Evolutionary conservation across 2,888 invertebrate species (phyloP).

Genomic region (Masnerella sp.): DNA sequence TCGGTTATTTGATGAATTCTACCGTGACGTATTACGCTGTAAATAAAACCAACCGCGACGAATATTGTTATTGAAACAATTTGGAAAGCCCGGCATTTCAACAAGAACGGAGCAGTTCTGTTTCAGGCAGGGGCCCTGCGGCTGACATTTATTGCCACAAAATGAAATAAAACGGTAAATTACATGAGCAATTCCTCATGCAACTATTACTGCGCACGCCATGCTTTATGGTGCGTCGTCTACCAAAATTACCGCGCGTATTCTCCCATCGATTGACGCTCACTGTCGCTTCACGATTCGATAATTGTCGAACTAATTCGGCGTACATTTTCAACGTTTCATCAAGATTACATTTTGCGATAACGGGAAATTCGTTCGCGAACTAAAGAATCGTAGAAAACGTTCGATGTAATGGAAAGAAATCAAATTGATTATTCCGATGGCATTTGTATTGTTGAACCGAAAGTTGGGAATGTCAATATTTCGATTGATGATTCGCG

Average conservation of each 20-base stretch:
- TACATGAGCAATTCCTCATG: slow-evolving; percentile 50
- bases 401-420: no score
- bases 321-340: no score
- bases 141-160: slow-evolving; percentile 53
- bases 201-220: slow-evolving; percentile 30
- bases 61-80: slow-evolving; percentile 39
- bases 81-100: slow-evolving; percentile 28
- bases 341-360: neutral
- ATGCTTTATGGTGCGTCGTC: slow-evolving; percentile 19
- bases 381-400: no score
- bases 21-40: slow-evolving; percentile 36
- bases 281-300: slow-evolving; percentile 16
- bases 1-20: no score
- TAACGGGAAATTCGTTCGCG: no score
- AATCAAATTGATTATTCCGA: no score
- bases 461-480: no score
- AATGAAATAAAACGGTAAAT: slow-evolving; percentile 54
- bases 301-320: slow-evolving; percentile 16
- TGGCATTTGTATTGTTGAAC: no score
- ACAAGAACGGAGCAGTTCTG: slow-evolving; percentile 44
- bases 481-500: no score
- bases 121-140: slow-evolving; percentile 34
- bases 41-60: slow-evolving; percentile 44
- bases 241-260: slow-evolving; percentile 18
- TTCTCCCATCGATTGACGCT: slow-evolving; percentile 2